phyloP scores from a whole-genome alignment of 2,113 vertebrate genomes.

The Dicaeum eximium region DNA sequence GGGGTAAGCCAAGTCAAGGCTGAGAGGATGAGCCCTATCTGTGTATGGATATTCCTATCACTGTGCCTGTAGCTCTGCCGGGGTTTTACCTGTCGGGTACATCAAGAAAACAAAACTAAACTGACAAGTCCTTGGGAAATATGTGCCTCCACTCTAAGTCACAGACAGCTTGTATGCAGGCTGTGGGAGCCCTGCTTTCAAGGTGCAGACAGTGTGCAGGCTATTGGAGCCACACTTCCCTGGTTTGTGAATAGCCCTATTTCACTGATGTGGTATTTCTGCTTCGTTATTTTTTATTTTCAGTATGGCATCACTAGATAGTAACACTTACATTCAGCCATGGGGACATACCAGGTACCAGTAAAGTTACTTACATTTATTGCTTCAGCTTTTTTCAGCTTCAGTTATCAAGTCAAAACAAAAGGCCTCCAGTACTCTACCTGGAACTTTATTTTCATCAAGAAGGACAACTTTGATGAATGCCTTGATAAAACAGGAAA shows the following conservation, averaged over 20 bases:
- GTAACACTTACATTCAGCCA: neutral
- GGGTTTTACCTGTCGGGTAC: neutral
- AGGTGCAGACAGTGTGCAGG: neutral
- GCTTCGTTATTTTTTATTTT: neutral
- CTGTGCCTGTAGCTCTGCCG: neutral
- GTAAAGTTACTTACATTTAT: neutral
- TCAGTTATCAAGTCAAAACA: neutral
- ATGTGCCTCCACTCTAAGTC: neutral
- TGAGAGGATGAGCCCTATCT: neutral
- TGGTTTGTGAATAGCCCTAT: neutral
- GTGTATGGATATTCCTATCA: neutral
- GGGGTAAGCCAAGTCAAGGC: neutral
- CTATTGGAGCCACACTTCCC: neutral
- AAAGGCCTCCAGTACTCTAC: neutral
- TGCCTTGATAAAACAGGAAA: slow-evolving; percentile 52
- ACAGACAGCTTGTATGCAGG: neutral
- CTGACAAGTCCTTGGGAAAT: neutral
- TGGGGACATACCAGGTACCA: neutral
- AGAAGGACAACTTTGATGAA: slow-evolving; percentile 26
- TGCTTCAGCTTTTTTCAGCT: neutral
- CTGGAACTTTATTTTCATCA: slow-evolving; percentile 24
- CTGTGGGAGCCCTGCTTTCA: neutral
- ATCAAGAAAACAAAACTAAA: neutral
- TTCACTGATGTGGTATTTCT: neutral
- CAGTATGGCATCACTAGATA: neutral